Base-by-base conservation (phyloP, 1,140 invertebrate species). In the Yoshiicerus persimilis region DNA sequence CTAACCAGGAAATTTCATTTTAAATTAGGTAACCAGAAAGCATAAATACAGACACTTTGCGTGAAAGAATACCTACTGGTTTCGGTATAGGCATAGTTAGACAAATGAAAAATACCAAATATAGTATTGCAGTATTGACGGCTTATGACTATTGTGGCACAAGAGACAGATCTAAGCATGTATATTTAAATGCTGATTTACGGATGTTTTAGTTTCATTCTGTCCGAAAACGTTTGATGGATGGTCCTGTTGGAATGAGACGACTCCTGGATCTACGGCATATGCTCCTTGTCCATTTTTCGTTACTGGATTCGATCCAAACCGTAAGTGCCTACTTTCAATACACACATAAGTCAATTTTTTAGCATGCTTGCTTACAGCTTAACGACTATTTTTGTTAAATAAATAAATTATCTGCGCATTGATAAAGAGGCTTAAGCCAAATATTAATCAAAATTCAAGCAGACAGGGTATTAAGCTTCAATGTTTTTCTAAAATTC, bases 171-270 rank as follows among this genome's bases (percentile, higher is more conserved):
- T n/a, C n/a, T n/a, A n/a, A n/a, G n/a, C n/a, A n/a, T n/a, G n/a
- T n/a, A 41, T 10, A 41, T 41, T 41, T 10, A 10, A 41, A 13
- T 3, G 39, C 41, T 36, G 0, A 32, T 77, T 25, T 20, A 27
- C 2, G 30, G 9, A 23, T 80, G 6, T 9, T 84, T 88, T 84
- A 90, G 90, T 87, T 25, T 41, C 90, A 3, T 93, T 92, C 86
- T 94, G 94, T 88, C 92, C 92, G 10, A 86, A 92, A 13, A 93
- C 92, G 0, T 94, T 94, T 91, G 94, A 94, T 87, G 93, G 93
- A 9, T 94, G 93, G 92, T 92, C 92, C 6, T 94, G 94, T 88
- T 94, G 94, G 93, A 93, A 93, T 84, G 92, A 93, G 87, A 94
- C 94, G 0, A 75, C 90, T 0, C 93, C 94, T 16, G 93, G 94